A percentile compares a stretch with the other conserved stretches of the same genome.
phyloP scores from a whole-genome alignment of 2,113 vertebrate species.

The Alosa alosa region DNA sequence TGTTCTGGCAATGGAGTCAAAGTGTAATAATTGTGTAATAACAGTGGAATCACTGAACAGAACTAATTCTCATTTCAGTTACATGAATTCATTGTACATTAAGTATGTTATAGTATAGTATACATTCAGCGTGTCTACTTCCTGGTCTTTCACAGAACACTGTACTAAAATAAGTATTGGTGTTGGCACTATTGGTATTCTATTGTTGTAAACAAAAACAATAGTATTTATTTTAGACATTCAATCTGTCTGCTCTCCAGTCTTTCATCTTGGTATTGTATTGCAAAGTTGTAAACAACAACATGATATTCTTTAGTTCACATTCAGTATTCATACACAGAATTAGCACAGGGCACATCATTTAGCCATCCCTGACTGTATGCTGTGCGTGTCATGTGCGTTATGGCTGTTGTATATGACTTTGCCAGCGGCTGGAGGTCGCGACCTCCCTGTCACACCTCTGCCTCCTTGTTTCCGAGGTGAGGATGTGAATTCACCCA shows the following conservation, averaged over 20 bases:
- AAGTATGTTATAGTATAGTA: background rate
- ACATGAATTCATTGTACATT: too few relatives aligned
- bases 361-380: background rate
- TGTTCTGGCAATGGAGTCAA: background rate
- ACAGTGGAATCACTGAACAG: background rate
- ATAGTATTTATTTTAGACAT: background rate
- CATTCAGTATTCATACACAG: background rate
- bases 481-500: constrained; percentile 49
- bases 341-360: too few relatives aligned
- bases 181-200: background rate
- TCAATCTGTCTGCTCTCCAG: background rate
- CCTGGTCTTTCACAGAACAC: background rate
- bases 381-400: background rate
- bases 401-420: background rate
- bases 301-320: background rate
- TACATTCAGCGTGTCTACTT: background rate
- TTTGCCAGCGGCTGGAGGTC: background rate
- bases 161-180: background rate
- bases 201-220: background rate
- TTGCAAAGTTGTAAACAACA: background rate
- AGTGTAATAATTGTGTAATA: background rate
- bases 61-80: background rate
- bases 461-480: constrained; percentile 31
- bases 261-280: background rate
- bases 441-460: background rate